Percentiles rank a stretch among this genome's conserved stretches.
phyloP scores from a whole-genome alignment of 1,140 invertebrate species.

The Apis mellifera region DNA sequence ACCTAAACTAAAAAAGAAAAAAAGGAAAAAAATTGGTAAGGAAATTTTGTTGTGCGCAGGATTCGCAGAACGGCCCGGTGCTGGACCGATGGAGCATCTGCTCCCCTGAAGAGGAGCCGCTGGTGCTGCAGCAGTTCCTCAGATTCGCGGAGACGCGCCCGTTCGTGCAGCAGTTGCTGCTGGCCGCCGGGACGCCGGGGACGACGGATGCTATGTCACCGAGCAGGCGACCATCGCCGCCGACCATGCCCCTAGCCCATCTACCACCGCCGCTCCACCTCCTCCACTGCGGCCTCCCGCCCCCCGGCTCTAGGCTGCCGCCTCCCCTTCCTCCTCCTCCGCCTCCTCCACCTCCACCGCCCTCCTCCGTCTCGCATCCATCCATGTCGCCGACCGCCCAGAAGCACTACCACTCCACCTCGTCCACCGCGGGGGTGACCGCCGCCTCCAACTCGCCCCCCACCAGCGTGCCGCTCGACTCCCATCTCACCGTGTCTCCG shows the following conservation, averaged over 20 bases:
- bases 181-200: slow-evolving; percentile 84
- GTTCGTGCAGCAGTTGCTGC: slow-evolving; percentile 90
- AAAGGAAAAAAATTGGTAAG: too few relatives aligned
- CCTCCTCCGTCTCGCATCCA: slow-evolving; percentile 77
- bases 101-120: slow-evolving; percentile 91
- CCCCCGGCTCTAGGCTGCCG: slow-evolving; percentile 79
- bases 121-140: slow-evolving; percentile 93
- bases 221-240: slow-evolving; percentile 85
- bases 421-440: slow-evolving; percentile 65
- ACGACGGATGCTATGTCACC: slow-evolving; percentile 85
- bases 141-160: slow-evolving; percentile 91
- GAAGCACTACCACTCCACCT: slow-evolving; percentile 77
- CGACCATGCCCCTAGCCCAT: slow-evolving; percentile 83
- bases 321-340: slow-evolving; percentile 78
- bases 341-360: slow-evolving; percentile 76
- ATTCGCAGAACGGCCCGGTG: slow-evolving; percentile 87
- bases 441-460: slow-evolving; percentile 74
- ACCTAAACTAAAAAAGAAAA: too few relatives aligned
- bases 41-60: slow-evolving; percentile 79
- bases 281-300: slow-evolving; percentile 80
- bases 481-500: slow-evolving; percentile 85
- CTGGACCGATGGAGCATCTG: slow-evolving; percentile 92
- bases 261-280: slow-evolving; percentile 82
- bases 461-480: slow-evolving; percentile 73
- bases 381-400: slow-evolving; percentile 80